Evolutionary conservation across 2,113 vertebrate genomes (phyloP), one percentile per base, ranked within the genome.

Genomic region (Lasiurus cinereus): DNA sequence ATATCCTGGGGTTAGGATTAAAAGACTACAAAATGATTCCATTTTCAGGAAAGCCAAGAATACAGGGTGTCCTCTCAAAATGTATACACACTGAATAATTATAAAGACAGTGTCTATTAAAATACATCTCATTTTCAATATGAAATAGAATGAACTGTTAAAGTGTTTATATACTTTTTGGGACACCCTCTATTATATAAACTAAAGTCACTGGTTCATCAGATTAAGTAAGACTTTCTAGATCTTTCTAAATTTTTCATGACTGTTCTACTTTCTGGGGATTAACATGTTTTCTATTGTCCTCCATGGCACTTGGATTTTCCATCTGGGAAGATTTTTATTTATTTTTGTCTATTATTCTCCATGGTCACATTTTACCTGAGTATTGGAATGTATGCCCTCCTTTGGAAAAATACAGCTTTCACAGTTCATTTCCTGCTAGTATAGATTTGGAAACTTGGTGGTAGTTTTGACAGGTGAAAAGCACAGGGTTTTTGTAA

Each of bases 371-470:
- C 33, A 64, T 62, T 36, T 76, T 54, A 84, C 39, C 24, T 76
- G 36, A 95, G 24, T 66, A 22, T 74, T 88, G 67, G 39, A 54
- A 64, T 85, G 12, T 70, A 79, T 18, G 29, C 3, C 4, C 14
- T 69, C 62, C 24, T 74, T 88, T 82, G 78, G 69, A 48, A 89
- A 80, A 89, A 69, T 24, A 86, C 14, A 54, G 39, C 74, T 94
- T 89, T 82, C 56, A 89, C 5, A 64, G 33, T 48, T 7, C 13
- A 48, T 91, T 96, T 95, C 43, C n/a, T 84, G 4, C 31, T 69
- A 31, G 31, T n/a, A 39, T 76, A 39, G 27, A 82, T 77, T 77
- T 91, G 15, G 84, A 70, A 91, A 89, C 5, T 15, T 89, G 36
- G 59, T 94, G 33, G 11, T 82, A 56, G 31, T 43, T 64, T 95